Percentiles rank a stretch among this genome's conserved stretches.
Conservation (phyloP, 1,140 invertebrate species). For the Aphelenchoides besseyi region DNA sequence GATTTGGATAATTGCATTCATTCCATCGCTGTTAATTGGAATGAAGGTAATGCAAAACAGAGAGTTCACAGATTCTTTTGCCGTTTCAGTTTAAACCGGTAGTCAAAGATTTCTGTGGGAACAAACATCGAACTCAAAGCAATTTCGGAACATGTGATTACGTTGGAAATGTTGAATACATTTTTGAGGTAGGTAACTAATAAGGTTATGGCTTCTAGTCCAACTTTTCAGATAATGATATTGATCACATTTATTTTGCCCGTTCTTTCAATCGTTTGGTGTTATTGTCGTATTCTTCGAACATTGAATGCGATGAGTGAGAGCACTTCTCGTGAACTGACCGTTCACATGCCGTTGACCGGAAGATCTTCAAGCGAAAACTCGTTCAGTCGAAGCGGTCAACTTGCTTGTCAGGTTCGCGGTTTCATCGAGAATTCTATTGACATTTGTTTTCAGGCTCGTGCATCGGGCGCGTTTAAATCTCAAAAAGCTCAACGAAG, state of each 20-base stretch:
- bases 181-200: constrained; percentile 54
- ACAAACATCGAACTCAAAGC: constrained; percentile 32
- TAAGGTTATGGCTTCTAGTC: constrained; percentile 1
- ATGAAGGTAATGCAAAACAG: too few species aligned
- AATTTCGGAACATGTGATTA: constrained; percentile 54
- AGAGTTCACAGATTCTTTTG: too few species aligned
- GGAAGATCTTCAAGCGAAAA: not conserved
- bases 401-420: constrained; percentile 6
- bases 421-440: not conserved
- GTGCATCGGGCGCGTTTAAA: constrained; percentile 17
- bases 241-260: constrained; percentile 57
- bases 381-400: not conserved
- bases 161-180: constrained; percentile 40
- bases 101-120: constrained; percentile 54
- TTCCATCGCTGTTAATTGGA: constrained; percentile 59
- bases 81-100: constrained; percentile 61
- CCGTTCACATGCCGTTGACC: not conserved
- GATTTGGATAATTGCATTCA: constrained; percentile 55
- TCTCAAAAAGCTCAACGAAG: constrained; percentile 54
- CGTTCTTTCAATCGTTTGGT: constrained; percentile 53
- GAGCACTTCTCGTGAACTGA: not conserved
- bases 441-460: constrained; percentile 10
- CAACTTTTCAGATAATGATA: constrained; percentile 42
- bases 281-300: constrained; percentile 54
- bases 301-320: constrained; percentile 51